Evolutionary conservation across 2,888 invertebrate genomes (phyloP).

Genomic region (Phoenoteleia sp.): DNA sequence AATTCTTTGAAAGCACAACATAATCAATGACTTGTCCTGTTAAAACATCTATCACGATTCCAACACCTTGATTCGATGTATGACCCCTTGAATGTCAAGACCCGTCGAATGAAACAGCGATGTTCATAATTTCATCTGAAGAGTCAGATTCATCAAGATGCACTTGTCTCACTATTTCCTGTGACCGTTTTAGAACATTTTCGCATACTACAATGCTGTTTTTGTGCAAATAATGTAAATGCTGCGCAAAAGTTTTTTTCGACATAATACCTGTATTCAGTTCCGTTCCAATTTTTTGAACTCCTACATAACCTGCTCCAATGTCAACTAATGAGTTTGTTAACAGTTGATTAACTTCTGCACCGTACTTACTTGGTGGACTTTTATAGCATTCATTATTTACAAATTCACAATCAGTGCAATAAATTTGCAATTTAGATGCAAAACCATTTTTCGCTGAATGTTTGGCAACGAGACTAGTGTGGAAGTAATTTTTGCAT

Average conservation of each 20-base stretch:
- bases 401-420: slow-evolving; percentile 12
- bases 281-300: slow-evolving; percentile 29
- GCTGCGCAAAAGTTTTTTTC: slow-evolving; percentile 5
- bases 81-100: slow-evolving; percentile 3
- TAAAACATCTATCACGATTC: slow-evolving; percentile 6
- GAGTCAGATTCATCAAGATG: slow-evolving; percentile 5
- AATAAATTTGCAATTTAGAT: slow-evolving; percentile 35
- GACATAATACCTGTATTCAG: slow-evolving; percentile 28
- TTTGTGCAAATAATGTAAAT: slow-evolving; percentile 21
- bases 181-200: slow-evolving; percentile 18
- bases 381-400: slow-evolving; percentile 30
- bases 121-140: slow-evolving; percentile 8
- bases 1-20: slow-evolving; percentile 5
- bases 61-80: slow-evolving; percentile 3
- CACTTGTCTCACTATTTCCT: slow-evolving; percentile 17
- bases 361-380: slow-evolving; percentile 18
- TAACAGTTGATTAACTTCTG: slow-evolving; percentile 28
- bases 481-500: slow-evolving; percentile 18
- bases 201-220: slow-evolving; percentile 25
- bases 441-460: slow-evolving; percentile 12
- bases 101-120: slow-evolving; percentile 12
- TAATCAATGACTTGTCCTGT: background rate
- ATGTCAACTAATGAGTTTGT: slow-evolving; percentile 28
- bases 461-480: slow-evolving; percentile 20
- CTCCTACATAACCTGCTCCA: slow-evolving; percentile 26